Evolutionary conservation across 92 coral and sea anemone genomes (phyloP).

Genomic region (Epizoanthus ramosus): DNA sequence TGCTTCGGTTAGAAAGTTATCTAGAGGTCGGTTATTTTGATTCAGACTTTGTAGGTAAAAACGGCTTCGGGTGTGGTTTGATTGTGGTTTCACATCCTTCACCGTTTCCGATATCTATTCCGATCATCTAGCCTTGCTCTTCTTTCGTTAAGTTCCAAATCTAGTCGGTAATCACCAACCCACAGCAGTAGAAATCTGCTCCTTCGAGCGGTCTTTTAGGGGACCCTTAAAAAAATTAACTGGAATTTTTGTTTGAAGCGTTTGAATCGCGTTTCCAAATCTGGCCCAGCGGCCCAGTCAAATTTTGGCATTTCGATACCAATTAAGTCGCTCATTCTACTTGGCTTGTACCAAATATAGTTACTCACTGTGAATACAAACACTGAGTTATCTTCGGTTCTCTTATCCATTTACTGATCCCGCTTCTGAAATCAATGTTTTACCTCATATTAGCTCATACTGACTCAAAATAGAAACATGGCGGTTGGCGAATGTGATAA

Average conservation of each 20-base stretch:
- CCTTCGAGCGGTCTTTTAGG: slow-evolving; percentile 39
- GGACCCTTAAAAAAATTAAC: slow-evolving; percentile 65
- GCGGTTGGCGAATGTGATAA: too few relatives aligned
- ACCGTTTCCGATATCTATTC: slow-evolving; percentile 50
- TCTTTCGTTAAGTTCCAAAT: slow-evolving; percentile 46
- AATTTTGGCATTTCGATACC: slow-evolving; percentile 61
- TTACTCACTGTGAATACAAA: too few relatives aligned
- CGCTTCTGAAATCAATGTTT: too few relatives aligned
- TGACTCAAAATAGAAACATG: too few relatives aligned
- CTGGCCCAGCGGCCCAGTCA: slow-evolving; percentile 71
- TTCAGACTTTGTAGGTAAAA: slow-evolving; percentile 52
- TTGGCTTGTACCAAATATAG: too few relatives aligned
- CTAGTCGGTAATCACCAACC: slow-evolving; percentile 59
- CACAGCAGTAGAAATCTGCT: slow-evolving; percentile 57
- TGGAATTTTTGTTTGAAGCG: slow-evolving; percentile 32
- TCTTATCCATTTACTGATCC: too few relatives aligned
- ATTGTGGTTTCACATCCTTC: slow-evolving; percentile 60
- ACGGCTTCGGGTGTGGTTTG: slow-evolving; percentile 55
- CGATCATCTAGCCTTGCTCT: slow-evolving; percentile 36
- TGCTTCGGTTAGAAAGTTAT: slow-evolving; percentile 62
- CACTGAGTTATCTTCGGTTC: too few relatives aligned
- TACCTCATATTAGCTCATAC: too few relatives aligned
- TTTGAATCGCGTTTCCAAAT: slow-evolving; percentile 37
- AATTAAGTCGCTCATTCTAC: slow-evolving; percentile 56
- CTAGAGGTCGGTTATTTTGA: slow-evolving; percentile 58